Base-by-base conservation (phyloP, 1,140 invertebrate genomes). In the Drosophila melanica region DNA sequence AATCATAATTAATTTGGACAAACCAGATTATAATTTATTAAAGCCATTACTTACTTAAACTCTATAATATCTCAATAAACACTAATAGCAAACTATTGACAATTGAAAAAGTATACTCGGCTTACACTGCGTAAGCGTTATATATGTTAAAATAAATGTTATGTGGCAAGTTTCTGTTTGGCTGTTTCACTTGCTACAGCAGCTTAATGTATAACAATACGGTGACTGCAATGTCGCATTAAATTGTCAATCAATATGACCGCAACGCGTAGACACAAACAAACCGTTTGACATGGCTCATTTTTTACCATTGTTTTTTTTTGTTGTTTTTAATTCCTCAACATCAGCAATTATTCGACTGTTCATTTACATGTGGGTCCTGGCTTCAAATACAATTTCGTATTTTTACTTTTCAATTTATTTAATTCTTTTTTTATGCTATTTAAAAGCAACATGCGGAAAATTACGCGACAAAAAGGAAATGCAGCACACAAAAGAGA, bases 361-460 rank as follows among this genome's bases (percentile, higher is more conserved):
- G 79, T 80, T 69, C 84, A 75, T 89, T 87, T 79, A 72, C 82
- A 81, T 79, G 58, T 72, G 41, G 10, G 42, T n/a, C 27, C 11
- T 14, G 58, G 11, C 23, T 35, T 37, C 23, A 11, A 10, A 48
- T 53, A 14, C 27, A 41, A 14, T 23, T 30, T 9, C 4, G 11
- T 23, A 20, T n/a, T 47, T 30, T 37, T 41, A 27, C 47, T 35
- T 18, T 66, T 12, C 27, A 10, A 37, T 39, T 44, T 66, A 62
- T 37, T 30, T 20, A 51, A 23, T 23, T 41, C 12, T 33, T 48
- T 64, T 50, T 45, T 66, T 64, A 45, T 53, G 53, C 18, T 45
- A 64, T 72, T 74, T 69, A 75, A 79, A 89, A 18, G 76, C 84
- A 89, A 82, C 76, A 84, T 84, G 84, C 84, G 84, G 84, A 87